These are phyloP conservation scores for Allolobophora icterica DNA, from an alignment of 2,888 invertebrate species.

Conservation along the genomic window DNA sequence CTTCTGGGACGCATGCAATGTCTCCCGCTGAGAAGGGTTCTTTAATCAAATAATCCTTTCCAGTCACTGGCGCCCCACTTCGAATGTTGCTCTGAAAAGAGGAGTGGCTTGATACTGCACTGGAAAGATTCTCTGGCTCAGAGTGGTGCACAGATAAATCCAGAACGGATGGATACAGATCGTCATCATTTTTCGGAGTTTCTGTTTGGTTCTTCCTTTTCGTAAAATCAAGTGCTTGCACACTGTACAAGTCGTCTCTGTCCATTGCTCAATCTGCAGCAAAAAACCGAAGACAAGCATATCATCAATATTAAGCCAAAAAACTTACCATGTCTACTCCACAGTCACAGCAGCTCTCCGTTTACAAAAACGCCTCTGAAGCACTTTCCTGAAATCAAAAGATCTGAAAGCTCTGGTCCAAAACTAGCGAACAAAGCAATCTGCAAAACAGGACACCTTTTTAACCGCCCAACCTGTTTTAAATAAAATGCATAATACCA, in stretches of 20 bases:
- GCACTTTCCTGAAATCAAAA: too few species aligned
- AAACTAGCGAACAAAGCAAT: too few species aligned
- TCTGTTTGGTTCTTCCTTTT: not conserved
- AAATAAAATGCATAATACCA: too few species aligned
- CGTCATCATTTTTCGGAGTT: not conserved
- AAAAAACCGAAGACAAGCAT: not conserved
- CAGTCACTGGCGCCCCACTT: not conserved
- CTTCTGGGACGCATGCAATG: not conserved
- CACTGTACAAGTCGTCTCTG: not conserved
- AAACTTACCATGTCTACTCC: too few species aligned
- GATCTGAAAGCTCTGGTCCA: too few species aligned
- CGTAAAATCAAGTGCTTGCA: slow-evolving; percentile 13
- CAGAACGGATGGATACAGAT: not conserved
- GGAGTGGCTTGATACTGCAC: not conserved
- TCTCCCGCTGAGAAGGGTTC: not conserved
- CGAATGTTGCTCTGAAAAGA: not conserved
- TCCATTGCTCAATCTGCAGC: slow-evolving; percentile 4
- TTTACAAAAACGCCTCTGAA: too few species aligned
- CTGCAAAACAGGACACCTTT: too few species aligned
- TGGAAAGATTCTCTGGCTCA: not conserved
- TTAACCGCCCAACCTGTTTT: too few species aligned
- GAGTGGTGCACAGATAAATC: not conserved
- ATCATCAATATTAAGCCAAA: not conserved
- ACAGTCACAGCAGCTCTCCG: too few species aligned
- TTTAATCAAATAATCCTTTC: not conserved